Conservation (phyloP, 2,113 vertebrate genomes). For the Pithys albifrons region DNA sequence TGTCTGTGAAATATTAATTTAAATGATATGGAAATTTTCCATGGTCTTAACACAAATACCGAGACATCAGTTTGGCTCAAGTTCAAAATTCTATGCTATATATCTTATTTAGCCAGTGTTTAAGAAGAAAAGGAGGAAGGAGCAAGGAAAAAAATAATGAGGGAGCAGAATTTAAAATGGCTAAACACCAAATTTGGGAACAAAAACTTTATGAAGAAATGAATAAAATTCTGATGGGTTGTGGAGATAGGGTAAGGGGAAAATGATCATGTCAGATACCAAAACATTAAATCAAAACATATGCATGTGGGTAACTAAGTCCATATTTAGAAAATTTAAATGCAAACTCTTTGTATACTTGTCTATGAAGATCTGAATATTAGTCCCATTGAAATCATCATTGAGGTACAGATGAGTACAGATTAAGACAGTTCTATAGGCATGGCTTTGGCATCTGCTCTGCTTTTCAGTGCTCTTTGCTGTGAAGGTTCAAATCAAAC, state of each 20-base stretch:
- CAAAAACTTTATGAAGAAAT: not conserved
- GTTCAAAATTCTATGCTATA: not conserved
- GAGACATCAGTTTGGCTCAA: not conserved
- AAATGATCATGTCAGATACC: not conserved
- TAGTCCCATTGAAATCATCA: not conserved
- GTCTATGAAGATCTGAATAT: not conserved
- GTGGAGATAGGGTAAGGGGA: not conserved
- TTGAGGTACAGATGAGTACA: not conserved
- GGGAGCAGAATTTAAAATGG: not conserved
- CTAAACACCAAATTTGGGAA: not conserved
- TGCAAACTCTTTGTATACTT: not conserved
- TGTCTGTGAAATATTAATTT: not conserved
- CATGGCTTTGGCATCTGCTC: not conserved
- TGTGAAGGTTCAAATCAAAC: not conserved
- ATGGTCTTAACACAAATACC: not conserved
- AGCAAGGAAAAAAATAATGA: not conserved
- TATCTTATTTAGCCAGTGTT: not conserved
- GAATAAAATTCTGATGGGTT: not conserved
- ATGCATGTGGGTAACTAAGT: not conserved
- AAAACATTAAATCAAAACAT: not conserved
- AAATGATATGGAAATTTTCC: not conserved
- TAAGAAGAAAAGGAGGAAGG: not conserved
- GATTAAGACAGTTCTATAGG: accelerated
- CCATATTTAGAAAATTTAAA: not conserved
- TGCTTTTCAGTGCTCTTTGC: not conserved